Evolutionary conservation across 2,888 invertebrate genomes (phyloP).

Genomic region (Andricus quercusramuli): DNA sequence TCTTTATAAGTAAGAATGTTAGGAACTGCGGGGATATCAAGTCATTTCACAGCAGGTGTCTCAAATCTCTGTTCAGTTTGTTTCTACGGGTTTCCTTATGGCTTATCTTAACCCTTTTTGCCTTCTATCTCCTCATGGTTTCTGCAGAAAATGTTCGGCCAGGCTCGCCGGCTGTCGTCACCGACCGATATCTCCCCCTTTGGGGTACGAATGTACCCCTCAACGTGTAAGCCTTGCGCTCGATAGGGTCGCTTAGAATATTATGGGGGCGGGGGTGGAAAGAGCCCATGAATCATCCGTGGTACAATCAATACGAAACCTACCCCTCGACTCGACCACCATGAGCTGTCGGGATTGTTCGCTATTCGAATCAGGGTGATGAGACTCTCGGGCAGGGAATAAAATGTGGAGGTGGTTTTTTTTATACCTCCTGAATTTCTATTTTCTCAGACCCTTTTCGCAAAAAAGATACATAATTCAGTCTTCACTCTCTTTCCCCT

Average conservation of each 20-base stretch:
- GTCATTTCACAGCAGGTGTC: slow-evolving; percentile 6
- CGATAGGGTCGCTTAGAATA: slow-evolving; percentile 67
- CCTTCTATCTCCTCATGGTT: slow-evolving; percentile 11
- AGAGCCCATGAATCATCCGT: slow-evolving; percentile 76
- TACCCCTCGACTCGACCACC: slow-evolving; percentile 64
- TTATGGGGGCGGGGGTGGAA: slow-evolving; percentile 65
- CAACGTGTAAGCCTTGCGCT: slow-evolving; percentile 46
- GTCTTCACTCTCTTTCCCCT: too few species aligned
- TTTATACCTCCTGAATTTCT: slow-evolving; percentile 10
- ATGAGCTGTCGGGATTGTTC: slow-evolving; percentile 57
- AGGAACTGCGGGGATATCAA: neutral
- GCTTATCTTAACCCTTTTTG: slow-evolving; percentile 15
- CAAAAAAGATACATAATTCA: neutral
- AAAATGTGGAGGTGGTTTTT: slow-evolving; percentile 1
- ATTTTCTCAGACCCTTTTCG: neutral
- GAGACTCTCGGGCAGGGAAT: slow-evolving; percentile 9
- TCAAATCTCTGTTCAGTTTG: slow-evolving; percentile 3
- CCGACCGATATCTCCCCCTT: slow-evolving; percentile 52
- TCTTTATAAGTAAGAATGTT: too few species aligned
- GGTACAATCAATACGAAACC: slow-evolving; percentile 75
- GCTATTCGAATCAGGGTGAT: slow-evolving; percentile 53
- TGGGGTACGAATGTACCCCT: slow-evolving; percentile 48
- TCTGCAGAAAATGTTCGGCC: slow-evolving; percentile 32
- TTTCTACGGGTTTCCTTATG: neutral
- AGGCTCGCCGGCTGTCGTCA: slow-evolving; percentile 47